Conservation (phyloP, 1,140 invertebrate species). For the Leptoteleia sp. region DNA sequence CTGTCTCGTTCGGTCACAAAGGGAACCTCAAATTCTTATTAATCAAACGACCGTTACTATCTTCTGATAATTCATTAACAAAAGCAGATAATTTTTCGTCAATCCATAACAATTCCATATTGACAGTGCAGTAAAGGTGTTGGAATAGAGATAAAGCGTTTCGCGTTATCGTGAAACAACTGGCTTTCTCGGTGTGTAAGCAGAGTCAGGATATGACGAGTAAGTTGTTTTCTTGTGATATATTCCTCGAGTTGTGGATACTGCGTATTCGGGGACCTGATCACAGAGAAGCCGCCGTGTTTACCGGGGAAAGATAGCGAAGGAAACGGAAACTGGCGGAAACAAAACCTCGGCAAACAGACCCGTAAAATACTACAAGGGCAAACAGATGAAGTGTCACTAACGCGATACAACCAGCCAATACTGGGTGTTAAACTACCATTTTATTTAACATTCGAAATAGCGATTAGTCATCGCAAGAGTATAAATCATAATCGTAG, state of each 20-base stretch:
- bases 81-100: slow-evolving; percentile 28
- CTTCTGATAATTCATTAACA: slow-evolving; percentile 22
- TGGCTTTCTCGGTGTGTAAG: slow-evolving; percentile 39
- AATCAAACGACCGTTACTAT: slow-evolving; percentile 4
- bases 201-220: slow-evolving; percentile 57
- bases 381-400: slow-evolving; percentile 71
- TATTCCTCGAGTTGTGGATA: slow-evolving; percentile 46
- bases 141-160: slow-evolving; percentile 30
- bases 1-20: too few species aligned
- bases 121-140: slow-evolving; percentile 42
- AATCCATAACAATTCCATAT: slow-evolving; percentile 19
- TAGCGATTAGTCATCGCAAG: slow-evolving; percentile 41
- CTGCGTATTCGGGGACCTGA: slow-evolving; percentile 71
- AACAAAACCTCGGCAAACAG: slow-evolving; percentile 79
- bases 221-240: slow-evolving; percentile 58
- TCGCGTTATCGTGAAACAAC: slow-evolving; percentile 53
- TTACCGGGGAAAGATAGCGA: slow-evolving; percentile 69
- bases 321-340: slow-evolving; percentile 81
- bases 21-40: not conserved
- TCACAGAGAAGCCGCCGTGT: slow-evolving; percentile 75
- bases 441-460: slow-evolving; percentile 55
- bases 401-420: slow-evolving; percentile 63
- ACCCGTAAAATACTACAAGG: slow-evolving; percentile 73
- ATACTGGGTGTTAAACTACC: slow-evolving; percentile 51
- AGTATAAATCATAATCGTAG: slow-evolving; percentile 45